Conservation (phyloP, 2,888 invertebrate species). For the Quadroppia sp. region DNA sequence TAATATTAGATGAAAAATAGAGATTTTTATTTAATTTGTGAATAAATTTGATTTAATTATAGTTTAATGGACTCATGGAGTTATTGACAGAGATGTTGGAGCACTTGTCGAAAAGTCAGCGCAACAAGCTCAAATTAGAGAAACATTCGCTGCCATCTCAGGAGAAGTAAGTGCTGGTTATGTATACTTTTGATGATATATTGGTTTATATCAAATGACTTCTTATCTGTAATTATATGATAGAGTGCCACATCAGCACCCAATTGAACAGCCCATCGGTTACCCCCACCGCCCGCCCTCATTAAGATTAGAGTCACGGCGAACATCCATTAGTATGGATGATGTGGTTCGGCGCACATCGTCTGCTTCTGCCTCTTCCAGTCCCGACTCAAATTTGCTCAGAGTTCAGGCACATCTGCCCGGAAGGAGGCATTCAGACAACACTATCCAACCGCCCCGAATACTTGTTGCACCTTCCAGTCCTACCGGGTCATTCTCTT, state of each 20-base stretch:
- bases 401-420: constrained; percentile 76
- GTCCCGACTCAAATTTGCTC: constrained; percentile 75
- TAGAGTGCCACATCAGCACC: constrained; percentile 33
- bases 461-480: constrained; percentile 83
- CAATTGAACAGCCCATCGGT: constrained; percentile 47
- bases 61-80: constrained; percentile 64
- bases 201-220: not conserved
- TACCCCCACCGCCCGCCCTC: constrained; percentile 49
- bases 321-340: constrained; percentile 48
- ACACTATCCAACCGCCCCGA: constrained; percentile 78
- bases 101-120: constrained; percentile 65
- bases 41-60: not conserved
- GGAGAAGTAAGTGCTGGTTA: constrained; percentile 48
- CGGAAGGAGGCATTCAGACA: constrained; percentile 81
- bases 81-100: constrained; percentile 84
- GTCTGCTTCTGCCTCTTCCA: constrained; percentile 43
- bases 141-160: constrained; percentile 62
- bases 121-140: constrained; percentile 81
- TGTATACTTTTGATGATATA: not conserved
- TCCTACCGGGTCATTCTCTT: constrained; percentile 55
- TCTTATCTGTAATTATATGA: not conserved
- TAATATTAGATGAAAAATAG: too few species aligned
- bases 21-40: not conserved
- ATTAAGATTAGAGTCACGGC: constrained; percentile 48
- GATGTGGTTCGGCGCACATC: constrained; percentile 48